These are phyloP conservation scores for Aelia acuminata DNA, from an alignment of 2,888 invertebrate species.

Conservation along the genomic window DNA sequence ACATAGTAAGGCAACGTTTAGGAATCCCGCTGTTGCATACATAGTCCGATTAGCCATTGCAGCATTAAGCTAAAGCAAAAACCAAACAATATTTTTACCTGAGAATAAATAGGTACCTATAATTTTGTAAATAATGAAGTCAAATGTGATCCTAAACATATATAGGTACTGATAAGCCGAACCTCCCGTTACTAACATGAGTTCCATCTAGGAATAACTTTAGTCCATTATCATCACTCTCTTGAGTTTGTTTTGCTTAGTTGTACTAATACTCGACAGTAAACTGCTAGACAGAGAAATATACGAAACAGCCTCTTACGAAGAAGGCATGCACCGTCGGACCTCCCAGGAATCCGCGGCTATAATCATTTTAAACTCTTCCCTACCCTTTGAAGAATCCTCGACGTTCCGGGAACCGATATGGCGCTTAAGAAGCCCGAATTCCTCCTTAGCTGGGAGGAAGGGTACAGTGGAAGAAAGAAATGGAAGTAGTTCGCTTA, in stretches of 20 bases:
- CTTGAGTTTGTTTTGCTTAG: background rate
- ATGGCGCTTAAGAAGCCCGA: slow-evolving; percentile 42
- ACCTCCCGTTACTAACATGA: background rate
- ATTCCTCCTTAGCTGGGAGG: slow-evolving; percentile 30
- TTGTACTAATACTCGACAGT: background rate
- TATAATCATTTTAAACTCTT: slow-evolving; percentile 41
- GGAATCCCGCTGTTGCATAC: too few species aligned
- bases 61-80: too few species aligned
- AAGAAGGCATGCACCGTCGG: background rate
- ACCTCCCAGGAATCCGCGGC: slow-evolving; percentile 24
- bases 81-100: too few species aligned
- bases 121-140: background rate
- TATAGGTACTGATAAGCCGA: background rate
- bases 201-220: background rate
- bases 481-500: slow-evolving; percentile 41
- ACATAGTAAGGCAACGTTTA: too few species aligned
- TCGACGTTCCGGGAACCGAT: slow-evolving; percentile 31
- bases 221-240: background rate
- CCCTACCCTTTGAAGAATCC: slow-evolving; percentile 39
- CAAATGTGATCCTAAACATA: background rate
- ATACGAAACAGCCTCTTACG: background rate
- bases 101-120: too few species aligned
- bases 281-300: slow-evolving; percentile 10
- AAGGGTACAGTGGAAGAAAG: background rate
- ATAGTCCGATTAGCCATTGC: too few species aligned